phyloP scores from a whole-genome alignment of 1,140 invertebrate species.

The Arctopsyche grandis region DNA sequence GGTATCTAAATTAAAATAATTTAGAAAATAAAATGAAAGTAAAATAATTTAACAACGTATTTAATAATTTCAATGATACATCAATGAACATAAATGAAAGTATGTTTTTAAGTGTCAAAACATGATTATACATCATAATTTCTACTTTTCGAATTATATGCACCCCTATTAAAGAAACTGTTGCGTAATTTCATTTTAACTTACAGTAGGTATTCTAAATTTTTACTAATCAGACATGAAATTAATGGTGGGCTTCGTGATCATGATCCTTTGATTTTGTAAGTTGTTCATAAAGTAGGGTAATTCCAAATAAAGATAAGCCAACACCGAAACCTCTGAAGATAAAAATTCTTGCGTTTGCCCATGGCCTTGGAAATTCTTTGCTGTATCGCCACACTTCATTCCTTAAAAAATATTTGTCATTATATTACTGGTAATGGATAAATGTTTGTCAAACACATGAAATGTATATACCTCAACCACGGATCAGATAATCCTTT shows the following conservation, averaged over 20 bases:
- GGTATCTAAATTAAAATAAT: too few species aligned
- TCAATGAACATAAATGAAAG: too few species aligned
- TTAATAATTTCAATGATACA: too few species aligned
- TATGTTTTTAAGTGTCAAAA: too few species aligned
- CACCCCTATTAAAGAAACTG: too few species aligned
- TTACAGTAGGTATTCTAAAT: too few species aligned
- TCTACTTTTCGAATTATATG: too few species aligned
- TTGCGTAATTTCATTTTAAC: too few species aligned
- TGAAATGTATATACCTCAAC: slow-evolving; percentile 70
- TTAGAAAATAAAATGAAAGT: too few species aligned
- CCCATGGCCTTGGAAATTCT: slow-evolving; percentile 61
- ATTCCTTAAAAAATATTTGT: slow-evolving; percentile 68
- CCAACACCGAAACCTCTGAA: slow-evolving; percentile 73
- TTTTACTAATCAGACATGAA: too few species aligned
- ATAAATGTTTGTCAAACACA: neutral
- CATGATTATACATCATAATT: neutral
- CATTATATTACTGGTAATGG: too few species aligned
- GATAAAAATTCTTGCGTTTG: slow-evolving; percentile 59
- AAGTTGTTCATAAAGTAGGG: slow-evolving; percentile 69
- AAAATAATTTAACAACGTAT: too few species aligned
- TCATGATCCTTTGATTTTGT: slow-evolving; percentile 61
- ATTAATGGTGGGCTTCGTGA: neutral
- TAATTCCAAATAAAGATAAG: slow-evolving; percentile 71
- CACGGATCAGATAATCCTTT: slow-evolving; percentile 85
- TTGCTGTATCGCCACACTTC: slow-evolving; percentile 80